phyloP scores from a whole-genome alignment of 2,888 invertebrate genomes.

The Nemapogon koenigi region DNA sequence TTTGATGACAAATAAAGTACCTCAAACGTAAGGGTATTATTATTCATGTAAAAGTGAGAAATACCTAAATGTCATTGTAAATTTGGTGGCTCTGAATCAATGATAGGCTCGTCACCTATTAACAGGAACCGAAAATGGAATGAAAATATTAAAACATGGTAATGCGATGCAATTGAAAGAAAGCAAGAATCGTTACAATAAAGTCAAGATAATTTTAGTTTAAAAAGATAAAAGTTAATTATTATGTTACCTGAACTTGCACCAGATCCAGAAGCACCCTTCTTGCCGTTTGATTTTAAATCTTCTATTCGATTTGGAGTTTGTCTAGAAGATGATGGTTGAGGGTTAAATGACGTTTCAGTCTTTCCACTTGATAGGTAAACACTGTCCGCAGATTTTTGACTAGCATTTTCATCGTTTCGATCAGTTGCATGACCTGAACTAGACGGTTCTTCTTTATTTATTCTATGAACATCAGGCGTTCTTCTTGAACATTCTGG shows the following conservation, averaged over 20 bases:
- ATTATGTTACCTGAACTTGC: conserved; percentile 67
- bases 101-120: no score
- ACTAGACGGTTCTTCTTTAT: conserved; percentile 34
- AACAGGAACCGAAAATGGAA: no score
- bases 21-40: no score
- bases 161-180: no score
- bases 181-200: no score
- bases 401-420: conserved; percentile 50
- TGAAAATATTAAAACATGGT: no score
- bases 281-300: conserved; percentile 49
- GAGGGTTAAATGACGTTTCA: conserved; percentile 39
- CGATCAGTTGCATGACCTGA: conserved; percentile 29
- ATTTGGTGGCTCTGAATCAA: neutral
- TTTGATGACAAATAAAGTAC: no score
- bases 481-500: conserved; percentile 24
- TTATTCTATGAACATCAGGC: conserved; percentile 40
- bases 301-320: conserved; percentile 56
- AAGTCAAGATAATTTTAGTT: no score
- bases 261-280: conserved; percentile 61
- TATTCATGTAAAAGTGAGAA: no score
- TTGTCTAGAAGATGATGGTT: conserved; percentile 54
- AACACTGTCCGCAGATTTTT: conserved; percentile 62
- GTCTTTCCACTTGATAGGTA: conserved; percentile 60
- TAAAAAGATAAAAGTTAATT: no score
- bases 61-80: neutral